Evolutionary conservation across 2,113 vertebrate species (phyloP).

Genomic region (Pseudolaguvia tuberculata): DNA sequence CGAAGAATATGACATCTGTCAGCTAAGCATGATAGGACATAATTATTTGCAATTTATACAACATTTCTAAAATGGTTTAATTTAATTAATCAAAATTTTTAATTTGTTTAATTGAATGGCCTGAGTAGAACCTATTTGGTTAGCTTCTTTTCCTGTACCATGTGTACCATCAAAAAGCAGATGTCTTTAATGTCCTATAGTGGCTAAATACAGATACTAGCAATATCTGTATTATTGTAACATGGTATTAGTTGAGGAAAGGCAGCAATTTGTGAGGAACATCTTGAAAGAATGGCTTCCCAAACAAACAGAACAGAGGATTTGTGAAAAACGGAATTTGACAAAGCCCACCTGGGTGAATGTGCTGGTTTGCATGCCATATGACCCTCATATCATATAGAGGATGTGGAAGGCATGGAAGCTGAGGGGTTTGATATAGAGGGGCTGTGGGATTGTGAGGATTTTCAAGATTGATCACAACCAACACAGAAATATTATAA

Average conservation of each 20-base stretch:
- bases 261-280: constrained; percentile 4
- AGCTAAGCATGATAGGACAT: constrained; percentile 42
- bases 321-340: constrained; percentile 37
- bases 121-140: constrained; percentile 32
- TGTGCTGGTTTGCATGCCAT: constrained; percentile 32
- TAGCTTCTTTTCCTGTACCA: too few relatives aligned
- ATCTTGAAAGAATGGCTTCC: constrained; percentile 31
- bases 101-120: too few relatives aligned
- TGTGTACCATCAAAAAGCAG: not conserved
- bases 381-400: constrained; percentile 16
- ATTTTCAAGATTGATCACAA: constrained; percentile 48
- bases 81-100: constrained; percentile 50
- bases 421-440: not conserved
- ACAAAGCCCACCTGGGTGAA: constrained; percentile 36
- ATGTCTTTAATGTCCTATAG: not conserved
- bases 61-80: constrained; percentile 41
- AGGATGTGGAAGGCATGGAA: constrained; percentile 8
- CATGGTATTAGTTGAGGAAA: constrained; percentile 12
- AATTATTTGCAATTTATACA: constrained; percentile 33
- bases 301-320: constrained; percentile 41
- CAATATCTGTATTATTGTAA: constrained; percentile 22
- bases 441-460: not conserved
- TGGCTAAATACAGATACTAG: not conserved
- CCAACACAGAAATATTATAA: constrained; percentile 43
- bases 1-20: too few relatives aligned